Conservation (phyloP, 2,888 invertebrate genomes). For the Cantharis flavilabris region DNA sequence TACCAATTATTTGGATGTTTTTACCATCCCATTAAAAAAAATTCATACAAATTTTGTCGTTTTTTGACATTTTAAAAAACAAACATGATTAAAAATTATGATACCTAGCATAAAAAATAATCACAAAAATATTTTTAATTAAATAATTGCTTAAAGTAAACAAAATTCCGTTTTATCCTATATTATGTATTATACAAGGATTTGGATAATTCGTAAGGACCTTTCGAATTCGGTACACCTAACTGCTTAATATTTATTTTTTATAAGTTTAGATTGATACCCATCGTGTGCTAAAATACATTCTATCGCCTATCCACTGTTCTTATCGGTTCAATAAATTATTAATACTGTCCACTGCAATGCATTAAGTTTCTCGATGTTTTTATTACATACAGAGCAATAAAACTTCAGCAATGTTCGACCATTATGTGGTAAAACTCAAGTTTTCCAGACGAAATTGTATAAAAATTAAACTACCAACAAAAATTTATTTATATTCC, state of each 20-base stretch:
- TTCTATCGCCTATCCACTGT: constrained; percentile 6
- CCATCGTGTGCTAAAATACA: neutral
- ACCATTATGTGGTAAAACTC: constrained; percentile 14
- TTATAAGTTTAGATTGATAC: neutral
- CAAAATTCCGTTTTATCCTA: neutral
- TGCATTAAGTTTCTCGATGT: constrained; percentile 16
- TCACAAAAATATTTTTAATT: no score
- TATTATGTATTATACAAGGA: neutral
- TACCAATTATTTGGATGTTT: neutral
- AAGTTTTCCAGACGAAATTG: constrained; percentile 7
- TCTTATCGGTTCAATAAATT: constrained; percentile 24
- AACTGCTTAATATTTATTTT: neutral
- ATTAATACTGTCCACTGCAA: constrained; percentile 27
- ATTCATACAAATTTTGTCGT: no score
- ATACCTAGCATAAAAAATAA: no score
- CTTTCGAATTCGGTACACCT: neutral
- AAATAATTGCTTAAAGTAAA: no score
- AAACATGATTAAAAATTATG: no score
- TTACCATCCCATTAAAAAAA: no score
- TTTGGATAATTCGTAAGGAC: no score
- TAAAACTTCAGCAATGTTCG: constrained; percentile 16
- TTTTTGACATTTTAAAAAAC: no score
- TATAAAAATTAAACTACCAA: constrained; percentile 14
- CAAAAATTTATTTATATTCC: neutral
- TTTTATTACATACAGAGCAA: constrained; percentile 21